phyloP scores from a whole-genome alignment of 2,797 vertebrate genomes.

The Catamblyrhynchus diadema region DNA sequence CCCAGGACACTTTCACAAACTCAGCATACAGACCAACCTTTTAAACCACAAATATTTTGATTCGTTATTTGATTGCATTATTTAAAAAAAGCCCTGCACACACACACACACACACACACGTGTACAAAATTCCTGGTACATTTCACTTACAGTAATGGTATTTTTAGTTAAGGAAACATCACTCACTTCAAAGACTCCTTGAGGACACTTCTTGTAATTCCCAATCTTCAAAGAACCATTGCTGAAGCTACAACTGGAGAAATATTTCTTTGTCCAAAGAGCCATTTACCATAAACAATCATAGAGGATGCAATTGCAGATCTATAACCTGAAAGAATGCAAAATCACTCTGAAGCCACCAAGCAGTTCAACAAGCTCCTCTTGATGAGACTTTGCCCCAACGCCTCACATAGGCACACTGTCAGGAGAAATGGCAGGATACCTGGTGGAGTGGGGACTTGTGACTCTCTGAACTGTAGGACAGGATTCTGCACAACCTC shows the following conservation, averaged over 20 bases:
- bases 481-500: background rate
- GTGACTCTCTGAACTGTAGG: background rate
- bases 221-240: slow-evolving; percentile 20
- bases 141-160: slow-evolving; percentile 34
- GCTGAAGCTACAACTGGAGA: slow-evolving; percentile 12
- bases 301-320: background rate
- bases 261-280: slow-evolving; percentile 17
- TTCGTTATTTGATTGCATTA: background rate
- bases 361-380: background rate
- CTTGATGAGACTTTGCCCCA: background rate
- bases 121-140: background rate
- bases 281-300: background rate
- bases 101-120: background rate
- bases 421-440: background rate
- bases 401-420: background rate
- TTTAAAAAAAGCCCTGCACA: background rate
- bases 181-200: slow-evolving; percentile 44
- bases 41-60: slow-evolving; percentile 27
- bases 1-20: background rate
- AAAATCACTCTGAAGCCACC: background rate
- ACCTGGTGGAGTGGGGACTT: background rate
- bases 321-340: background rate
- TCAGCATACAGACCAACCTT: background rate
- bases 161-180: slow-evolving; percentile 33
- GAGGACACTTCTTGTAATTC: slow-evolving; percentile 41